These are phyloP conservation scores for Zonotrichia albicollis DNA, from an alignment of 2,797 vertebrate genomes.

Conservation along the genomic window DNA sequence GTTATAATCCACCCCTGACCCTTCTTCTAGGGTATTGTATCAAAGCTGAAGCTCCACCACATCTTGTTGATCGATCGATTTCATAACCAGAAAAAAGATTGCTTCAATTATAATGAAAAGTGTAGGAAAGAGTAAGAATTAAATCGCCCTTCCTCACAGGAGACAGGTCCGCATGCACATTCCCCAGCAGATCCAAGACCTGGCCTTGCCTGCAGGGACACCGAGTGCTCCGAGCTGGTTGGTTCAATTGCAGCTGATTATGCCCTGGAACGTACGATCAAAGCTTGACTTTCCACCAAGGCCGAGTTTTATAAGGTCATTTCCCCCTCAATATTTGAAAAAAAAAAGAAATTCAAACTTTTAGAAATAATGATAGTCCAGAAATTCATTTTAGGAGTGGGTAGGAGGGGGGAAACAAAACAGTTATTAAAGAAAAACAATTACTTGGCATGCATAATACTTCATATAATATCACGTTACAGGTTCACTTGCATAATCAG, in stretches of 20 bases:
- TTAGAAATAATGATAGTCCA: not conserved
- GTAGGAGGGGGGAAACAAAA: not conserved
- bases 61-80: not conserved
- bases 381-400: not conserved
- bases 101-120: not conserved
- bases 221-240: not conserved
- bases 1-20: not conserved
- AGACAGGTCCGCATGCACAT: not conserved
- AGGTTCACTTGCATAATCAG: constrained; percentile 33
- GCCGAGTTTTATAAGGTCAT: not conserved
- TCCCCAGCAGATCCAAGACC: not conserved
- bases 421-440: not conserved
- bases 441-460: constrained; percentile 58
- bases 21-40: not conserved
- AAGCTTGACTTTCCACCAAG: not conserved
- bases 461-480: constrained; percentile 46
- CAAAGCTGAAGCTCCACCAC: not conserved
- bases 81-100: not conserved
- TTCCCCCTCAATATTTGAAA: not conserved
- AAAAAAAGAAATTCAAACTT: not conserved
- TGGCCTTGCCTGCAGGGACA: not conserved
- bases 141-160: not conserved
- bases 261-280: not conserved
- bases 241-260: not conserved
- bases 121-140: not conserved